These are phyloP conservation scores for Dreissena rostriformis DNA, from an alignment of 1,140 invertebrate species.

Conservation along the genomic window DNA sequence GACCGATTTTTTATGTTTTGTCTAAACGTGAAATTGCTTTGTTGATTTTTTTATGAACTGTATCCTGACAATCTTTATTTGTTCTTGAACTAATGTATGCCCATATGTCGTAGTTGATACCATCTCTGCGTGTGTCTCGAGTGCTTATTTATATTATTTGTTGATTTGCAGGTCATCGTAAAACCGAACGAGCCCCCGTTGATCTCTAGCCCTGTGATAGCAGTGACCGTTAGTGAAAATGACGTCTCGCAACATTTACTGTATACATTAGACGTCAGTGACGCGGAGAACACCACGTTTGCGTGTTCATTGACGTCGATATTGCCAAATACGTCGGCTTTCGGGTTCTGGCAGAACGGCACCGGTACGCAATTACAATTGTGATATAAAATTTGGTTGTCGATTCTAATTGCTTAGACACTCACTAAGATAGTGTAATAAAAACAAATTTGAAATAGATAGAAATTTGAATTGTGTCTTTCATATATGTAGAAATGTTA, in stretches of 20 bases:
- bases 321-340: background rate
- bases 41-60: background rate
- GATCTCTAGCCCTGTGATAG: background rate
- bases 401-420: background rate
- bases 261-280: constrained; percentile 21
- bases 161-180: constrained; percentile 14
- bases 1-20: background rate
- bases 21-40: background rate
- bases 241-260: background rate
- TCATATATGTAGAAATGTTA: background rate
- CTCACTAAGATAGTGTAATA: background rate
- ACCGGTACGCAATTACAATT: background rate
- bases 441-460: background rate
- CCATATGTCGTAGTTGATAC: background rate
- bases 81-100: background rate
- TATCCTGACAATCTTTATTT: background rate
- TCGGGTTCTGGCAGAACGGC: constrained; percentile 10
- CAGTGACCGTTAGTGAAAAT: constrained; percentile 20
- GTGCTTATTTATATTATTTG: too few species aligned
- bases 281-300: constrained; percentile 8
- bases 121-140: too few species aligned
- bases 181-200: constrained; percentile 16
- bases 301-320: background rate
- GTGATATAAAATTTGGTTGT: background rate
- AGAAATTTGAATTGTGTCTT: background rate